Evolutionary conservation across 1,140 invertebrate species (phyloP), one percentile per base, ranked within the genome.

Genomic region (Drosophila kurseongensis): DNA sequence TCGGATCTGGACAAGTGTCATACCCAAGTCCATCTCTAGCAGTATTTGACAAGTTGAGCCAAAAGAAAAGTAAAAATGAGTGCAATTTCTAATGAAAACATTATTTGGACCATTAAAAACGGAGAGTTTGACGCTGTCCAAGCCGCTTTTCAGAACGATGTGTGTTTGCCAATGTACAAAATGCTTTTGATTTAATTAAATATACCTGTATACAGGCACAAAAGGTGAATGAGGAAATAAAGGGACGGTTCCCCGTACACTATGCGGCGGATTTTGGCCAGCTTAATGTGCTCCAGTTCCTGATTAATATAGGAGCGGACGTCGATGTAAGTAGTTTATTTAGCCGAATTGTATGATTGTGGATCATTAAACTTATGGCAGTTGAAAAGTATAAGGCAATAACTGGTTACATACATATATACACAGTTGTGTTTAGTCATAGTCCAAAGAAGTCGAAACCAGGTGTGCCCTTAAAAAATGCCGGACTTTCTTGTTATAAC

Each of bases 241-340:
- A 98, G 93, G 97, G 97, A 44, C 94, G 97, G 81, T 96, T 95
- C 65, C 97, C 96, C 16, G 94, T 98, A 60, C 96, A 97, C 92
- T 98, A 98, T 94, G 98, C 98, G 41, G 97, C 98, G 50, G 98
- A 99, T 93, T 99, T 98, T 94, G 98, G 98, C 0, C 98, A 99
- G 92, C 94, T 93, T 55, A 96, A 97, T 92, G 97, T 99, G n/a
- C 94, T 99, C 48, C 94, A 96, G 92, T 98, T 97, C 92, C 94
- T 99, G 73, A 93, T 98, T 62, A 94, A 95, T 23, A 97, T 97
- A 93, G 98, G 98, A 84, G 98, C 97, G 56, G 95, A 98, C 94
- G 95, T 97, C 23, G 97, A 99, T 95, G 98, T 99, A 95, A 95
- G 68, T 38, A n/a, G 5, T 16, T 32, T 5, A 5, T 5, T 10